Evolutionary conservation across 2,888 invertebrate genomes (phyloP).

Genomic region (Leptinotarsa juncta): DNA sequence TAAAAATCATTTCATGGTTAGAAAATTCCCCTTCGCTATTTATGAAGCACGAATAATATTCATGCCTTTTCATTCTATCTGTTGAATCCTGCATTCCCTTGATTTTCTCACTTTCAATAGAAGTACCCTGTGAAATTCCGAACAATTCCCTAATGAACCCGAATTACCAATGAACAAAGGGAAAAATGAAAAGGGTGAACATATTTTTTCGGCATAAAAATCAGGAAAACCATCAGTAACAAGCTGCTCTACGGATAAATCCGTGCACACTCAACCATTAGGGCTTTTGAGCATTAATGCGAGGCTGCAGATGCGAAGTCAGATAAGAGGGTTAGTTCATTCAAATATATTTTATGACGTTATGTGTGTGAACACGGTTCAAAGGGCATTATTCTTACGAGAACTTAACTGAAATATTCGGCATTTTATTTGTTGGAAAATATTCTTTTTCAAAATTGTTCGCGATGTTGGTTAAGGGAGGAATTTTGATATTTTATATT

Average conservation of each 20-base stretch:
- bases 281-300: conserved; percentile 25
- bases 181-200: conserved; percentile 10
- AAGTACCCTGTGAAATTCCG: not conserved
- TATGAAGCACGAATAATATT: not conserved
- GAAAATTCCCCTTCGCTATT: too few species aligned
- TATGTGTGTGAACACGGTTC: conserved; percentile 19
- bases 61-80: not conserved
- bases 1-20: too few species aligned
- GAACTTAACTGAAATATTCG: not conserved
- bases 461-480: not conserved
- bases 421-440: conserved; percentile 15
- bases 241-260: conserved; percentile 23
- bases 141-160: conserved; percentile 12
- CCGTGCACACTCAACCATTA: conserved; percentile 15
- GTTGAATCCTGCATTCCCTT: not conserved
- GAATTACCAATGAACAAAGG: conserved; percentile 1
- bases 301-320: conserved; percentile 25
- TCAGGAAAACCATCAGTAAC: conserved; percentile 20
- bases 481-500: not conserved
- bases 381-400: conserved; percentile 18
- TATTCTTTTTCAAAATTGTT: not conserved
- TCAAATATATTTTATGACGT: conserved; percentile 25
- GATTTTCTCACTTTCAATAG: conserved; percentile 8
- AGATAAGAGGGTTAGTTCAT: conserved; percentile 21
- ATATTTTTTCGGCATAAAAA: conserved; percentile 14